Evolutionary conservation across 2,888 invertebrate genomes (phyloP).

Genomic region (Cabera pusaria): DNA sequence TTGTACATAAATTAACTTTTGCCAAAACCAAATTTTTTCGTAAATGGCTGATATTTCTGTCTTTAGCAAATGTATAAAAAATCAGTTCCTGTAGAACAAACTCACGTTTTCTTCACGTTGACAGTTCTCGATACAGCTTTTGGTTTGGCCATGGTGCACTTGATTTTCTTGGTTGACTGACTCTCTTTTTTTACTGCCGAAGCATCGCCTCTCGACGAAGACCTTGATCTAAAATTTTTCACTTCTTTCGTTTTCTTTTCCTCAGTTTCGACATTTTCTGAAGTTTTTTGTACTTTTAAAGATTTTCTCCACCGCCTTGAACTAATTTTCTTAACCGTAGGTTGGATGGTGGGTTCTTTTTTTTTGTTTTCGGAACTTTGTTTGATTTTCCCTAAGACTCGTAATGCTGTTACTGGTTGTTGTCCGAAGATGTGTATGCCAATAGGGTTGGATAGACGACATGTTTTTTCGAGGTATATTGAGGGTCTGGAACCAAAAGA

Average conservation of each 20-base stretch:
- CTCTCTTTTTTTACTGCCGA: slow-evolving; percentile 11
- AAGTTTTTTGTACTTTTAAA: slow-evolving; percentile 34
- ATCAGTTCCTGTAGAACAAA: no score
- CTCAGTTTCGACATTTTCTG: slow-evolving; percentile 25
- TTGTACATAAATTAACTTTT: no score
- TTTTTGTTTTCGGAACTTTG: slow-evolving; percentile 23
- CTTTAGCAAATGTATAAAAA: no score
- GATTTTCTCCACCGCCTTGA: slow-evolving; percentile 42
- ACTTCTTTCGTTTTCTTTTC: slow-evolving; percentile 14
- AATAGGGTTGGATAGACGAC: no score
- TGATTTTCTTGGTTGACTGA: slow-evolving; percentile 13
- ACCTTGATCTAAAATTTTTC: no score
- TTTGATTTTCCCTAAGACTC: slow-evolving; percentile 24
- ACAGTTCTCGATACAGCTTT: slow-evolving; percentile 20
- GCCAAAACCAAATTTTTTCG: no score
- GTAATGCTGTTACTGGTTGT: slow-evolving; percentile 10
- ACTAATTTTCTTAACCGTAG: slow-evolving; percentile 14
- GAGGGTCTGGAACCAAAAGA: no score
- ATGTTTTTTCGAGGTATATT: no score
- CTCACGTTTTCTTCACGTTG: slow-evolving; percentile 37
- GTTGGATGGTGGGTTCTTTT: slow-evolving; percentile 3
- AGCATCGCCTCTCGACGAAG: slow-evolving; percentile 1
- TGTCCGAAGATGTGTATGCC: slow-evolving; percentile 21
- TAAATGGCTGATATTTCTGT: no score
- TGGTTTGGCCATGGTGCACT: slow-evolving; percentile 10